These are phyloP conservation scores for Coturnix japonica DNA, from an alignment of 2,113 vertebrate genomes.

Conservation along the genomic window DNA sequence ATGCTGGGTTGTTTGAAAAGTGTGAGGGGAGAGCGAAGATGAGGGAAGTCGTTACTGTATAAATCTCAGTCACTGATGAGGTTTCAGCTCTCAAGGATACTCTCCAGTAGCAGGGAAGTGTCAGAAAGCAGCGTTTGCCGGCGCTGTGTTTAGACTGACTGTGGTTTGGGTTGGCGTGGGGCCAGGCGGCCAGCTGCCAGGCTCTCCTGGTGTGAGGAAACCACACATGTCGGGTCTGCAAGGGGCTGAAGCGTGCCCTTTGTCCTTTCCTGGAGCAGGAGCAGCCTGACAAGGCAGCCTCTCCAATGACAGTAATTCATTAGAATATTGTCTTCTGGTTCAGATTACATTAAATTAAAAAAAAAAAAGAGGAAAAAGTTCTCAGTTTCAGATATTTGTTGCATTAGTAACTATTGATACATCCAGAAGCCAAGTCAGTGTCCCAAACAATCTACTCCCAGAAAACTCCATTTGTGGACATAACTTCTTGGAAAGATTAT, in stretches of 20 bases:
- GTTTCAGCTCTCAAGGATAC: slow-evolving; percentile 19
- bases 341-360: background rate
- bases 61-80: slow-evolving; percentile 24
- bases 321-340: background rate
- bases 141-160: slow-evolving; percentile 66
- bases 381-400: background rate
- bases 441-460: background rate
- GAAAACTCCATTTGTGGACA: background rate
- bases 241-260: slow-evolving; percentile 68
- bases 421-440: background rate
- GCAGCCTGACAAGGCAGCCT: background rate
- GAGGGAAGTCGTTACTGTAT: background rate
- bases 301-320: background rate
- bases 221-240: slow-evolving; percentile 55
- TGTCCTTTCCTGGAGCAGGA: slow-evolving; percentile 51
- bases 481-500: slow-evolving; percentile 9
- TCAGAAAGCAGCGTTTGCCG: slow-evolving; percentile 54
- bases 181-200: slow-evolving; percentile 66
- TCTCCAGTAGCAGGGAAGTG: slow-evolving; percentile 69
- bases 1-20: background rate
- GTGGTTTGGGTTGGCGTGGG: slow-evolving; percentile 64
- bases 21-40: background rate
- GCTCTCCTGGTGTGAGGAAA: slow-evolving; percentile 60
- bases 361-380: background rate
- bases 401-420: background rate